Evolutionary conservation across 2,888 invertebrate species (phyloP).

Genomic region (Chironomus riparius): DNA sequence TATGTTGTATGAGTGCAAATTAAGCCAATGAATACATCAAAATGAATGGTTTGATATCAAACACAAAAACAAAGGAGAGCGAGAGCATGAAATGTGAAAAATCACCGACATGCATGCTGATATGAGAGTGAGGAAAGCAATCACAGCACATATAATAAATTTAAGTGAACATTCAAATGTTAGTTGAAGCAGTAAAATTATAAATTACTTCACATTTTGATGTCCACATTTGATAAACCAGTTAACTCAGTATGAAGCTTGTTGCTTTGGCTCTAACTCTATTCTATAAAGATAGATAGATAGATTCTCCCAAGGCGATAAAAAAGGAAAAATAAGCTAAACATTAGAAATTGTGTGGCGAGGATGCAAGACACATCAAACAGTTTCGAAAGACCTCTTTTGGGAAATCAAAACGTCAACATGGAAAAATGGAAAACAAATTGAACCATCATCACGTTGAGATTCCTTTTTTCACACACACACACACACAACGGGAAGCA

Average conservation of each 20-base stretch:
- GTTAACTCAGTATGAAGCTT: not conserved
- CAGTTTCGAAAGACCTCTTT: slow-evolving; percentile 1
- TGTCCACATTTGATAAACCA: not conserved
- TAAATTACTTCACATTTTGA: not conserved
- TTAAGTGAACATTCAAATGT: no score
- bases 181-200: no score
- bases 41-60: no score
- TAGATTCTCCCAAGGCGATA: not conserved
- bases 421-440: slow-evolving; percentile 15
- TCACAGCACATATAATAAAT: no score
- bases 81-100: no score
- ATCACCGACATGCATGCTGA: no score
- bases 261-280: not conserved
- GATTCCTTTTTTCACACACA: not conserved
- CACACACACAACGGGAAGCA: slow-evolving; percentile 14
- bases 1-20: no score
- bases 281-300: not conserved
- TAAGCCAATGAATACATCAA: no score
- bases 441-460: slow-evolving; percentile 27
- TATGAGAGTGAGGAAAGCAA: no score
- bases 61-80: no score
- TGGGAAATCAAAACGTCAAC: slow-evolving; percentile 26
- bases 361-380: not conserved
- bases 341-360: not conserved
- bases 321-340: not conserved